A percentile compares a stretch with the other conserved stretches of the same genome.
phyloP scores from a whole-genome alignment of 2,113 vertebrate genomes.

The Halcyon malimbica region DNA sequence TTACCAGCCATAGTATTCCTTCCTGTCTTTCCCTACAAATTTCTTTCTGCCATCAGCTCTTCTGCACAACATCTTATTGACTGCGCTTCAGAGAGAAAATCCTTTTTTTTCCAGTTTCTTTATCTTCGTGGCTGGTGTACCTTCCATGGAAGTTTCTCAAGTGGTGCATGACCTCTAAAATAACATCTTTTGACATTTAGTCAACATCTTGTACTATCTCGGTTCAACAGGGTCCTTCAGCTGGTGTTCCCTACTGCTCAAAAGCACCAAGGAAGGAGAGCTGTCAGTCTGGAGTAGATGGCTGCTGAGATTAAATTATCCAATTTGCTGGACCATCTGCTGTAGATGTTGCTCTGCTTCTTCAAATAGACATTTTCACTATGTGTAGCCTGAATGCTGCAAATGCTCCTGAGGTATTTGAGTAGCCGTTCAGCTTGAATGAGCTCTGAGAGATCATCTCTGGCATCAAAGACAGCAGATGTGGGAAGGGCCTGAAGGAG shows the following conservation, averaged over 20 bases:
- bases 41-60: background rate
- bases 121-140: background rate
- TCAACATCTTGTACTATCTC: background rate
- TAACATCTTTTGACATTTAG: slow-evolving; percentile 4
- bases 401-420: background rate
- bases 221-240: background rate
- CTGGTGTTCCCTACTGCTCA: background rate
- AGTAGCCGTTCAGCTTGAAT: background rate
- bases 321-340: slow-evolving; percentile 15
- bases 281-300: background rate
- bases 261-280: background rate
- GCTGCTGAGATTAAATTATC: slow-evolving; percentile 9
- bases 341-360: background rate
- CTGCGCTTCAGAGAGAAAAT: background rate
- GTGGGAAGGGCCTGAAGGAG: background rate
- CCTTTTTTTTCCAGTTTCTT: background rate
- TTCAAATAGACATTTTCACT: background rate
- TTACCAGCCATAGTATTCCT: background rate
- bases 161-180: slow-evolving; percentile 21
- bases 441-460: background rate
- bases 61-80: background rate
- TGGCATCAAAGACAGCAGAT: background rate
- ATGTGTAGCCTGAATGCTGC: background rate
- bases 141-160: background rate
- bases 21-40: background rate